Evolutionary conservation across 2,888 invertebrate genomes (phyloP), one percentile per base, ranked within the genome.

Genomic region (Cantharis flavilabris): DNA sequence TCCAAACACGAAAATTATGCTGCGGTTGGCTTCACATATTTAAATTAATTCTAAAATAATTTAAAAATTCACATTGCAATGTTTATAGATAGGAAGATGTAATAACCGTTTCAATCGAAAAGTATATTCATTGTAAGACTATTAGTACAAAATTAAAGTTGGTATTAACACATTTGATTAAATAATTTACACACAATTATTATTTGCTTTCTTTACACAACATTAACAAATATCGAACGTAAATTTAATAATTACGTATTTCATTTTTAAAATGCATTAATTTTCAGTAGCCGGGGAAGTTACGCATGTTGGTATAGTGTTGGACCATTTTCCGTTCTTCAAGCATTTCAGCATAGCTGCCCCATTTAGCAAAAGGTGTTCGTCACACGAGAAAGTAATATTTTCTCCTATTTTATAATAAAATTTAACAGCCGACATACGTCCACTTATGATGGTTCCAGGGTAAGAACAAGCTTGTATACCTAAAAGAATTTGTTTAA

Each of bases 391-490:
- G 85, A 96, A 96, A 3, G 94, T 94, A 73, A 96, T 94, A 26
- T 94, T 95, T 87, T 96, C 96, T 0, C 95, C 95, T 80, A 96
- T 95, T 85, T 94, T 94, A 89, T 96, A 96, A 89, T 95, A 96
- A 89, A 96, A 96, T 88, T 96, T 96, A 14, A 96, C 96, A 0
- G 94, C 93, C 0, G 95, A 95, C 94, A 96, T 96, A 65, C 94
- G 91, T 0, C 96, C 96, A 71, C 95, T 95, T 84, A 96, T 95
- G 33, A 95, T 95, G 20, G 96, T 95, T 30, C 96, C 96, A 0
- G 96, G 96, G 86, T 96, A 96, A 0, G 95, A 95, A 87, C 96
- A 96, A 0, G 96, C 96, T 89, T 94, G 87, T n/a, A 87, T 84
- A 82, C 88, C 88, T 88, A 7, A 69, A 33, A n/a, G 9, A 16